Base-by-base conservation (phyloP, 1,140 invertebrate genomes). In the Dendrolimus kikuchii region DNA sequence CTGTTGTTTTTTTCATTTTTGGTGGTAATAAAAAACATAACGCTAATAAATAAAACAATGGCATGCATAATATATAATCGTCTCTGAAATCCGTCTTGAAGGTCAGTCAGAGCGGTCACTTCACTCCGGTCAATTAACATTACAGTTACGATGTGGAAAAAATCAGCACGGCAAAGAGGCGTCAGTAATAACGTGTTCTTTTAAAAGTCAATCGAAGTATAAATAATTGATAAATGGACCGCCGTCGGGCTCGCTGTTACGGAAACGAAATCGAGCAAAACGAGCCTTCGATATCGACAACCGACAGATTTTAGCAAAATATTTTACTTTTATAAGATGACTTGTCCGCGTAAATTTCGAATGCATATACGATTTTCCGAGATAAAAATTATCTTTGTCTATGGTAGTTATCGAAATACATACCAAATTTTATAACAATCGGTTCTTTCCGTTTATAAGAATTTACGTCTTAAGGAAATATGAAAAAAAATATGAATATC, bases 181-280 rank as follows among this genome's bases (percentile, higher is more conserved):
- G 23, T 23, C 23, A 23, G 23, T 23, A 23, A 23, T 23, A 23
- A 23, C 3, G 1, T 60, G 63, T 39, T 54, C 38, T 65, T 73
- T 67, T 73, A 64, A 74, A 73, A 74, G 59, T 73, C 67, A 74
- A 71, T 40, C 62, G 53, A 55, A 48, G 61, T 70, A 78, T 75
- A 74, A 74, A 76, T 81, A 74, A 77, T 76, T 76, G 68, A 77
- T 74, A 64, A 75, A 71, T 74, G 64, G 60, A 62, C 53, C 57
- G 50, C 58, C 60, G 60, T 68, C 59, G 51, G 57, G 62, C 64
- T 57, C 60, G 51, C 54, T 57, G 60, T 64, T 69, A 66, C 71
- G 77, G 69, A 76, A 77, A 68, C 62, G 66, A 75, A 76, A 75
- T 75, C 68, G 66, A 74, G 62, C 68, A 72, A 73, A 62, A 67